A percentile compares a stretch with the other conserved stretches of the same genome.
phyloP scores from a whole-genome alignment of 2,888 invertebrate genomes.

The Gonocerus acuteangulatus region DNA sequence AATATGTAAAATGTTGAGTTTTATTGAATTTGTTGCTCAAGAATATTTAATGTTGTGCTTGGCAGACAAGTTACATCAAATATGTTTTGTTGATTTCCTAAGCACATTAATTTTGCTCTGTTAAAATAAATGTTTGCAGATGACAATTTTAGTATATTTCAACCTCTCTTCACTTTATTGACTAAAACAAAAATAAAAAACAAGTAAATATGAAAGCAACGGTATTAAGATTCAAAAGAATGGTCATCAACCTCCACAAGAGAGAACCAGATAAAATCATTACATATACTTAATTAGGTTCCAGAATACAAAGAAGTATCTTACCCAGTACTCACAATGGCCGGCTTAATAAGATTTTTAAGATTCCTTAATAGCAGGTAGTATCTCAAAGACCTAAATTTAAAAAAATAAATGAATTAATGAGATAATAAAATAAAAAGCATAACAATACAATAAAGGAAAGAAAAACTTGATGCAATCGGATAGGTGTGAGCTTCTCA shows the following conservation, averaged over 20 bases:
- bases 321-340: constrained; percentile 8
- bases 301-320: no score
- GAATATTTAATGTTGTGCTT: not conserved
- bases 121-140: constrained; percentile 22
- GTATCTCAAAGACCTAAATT: constrained; percentile 19
- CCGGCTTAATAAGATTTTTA: constrained; percentile 13
- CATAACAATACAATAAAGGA: no score
- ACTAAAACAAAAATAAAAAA: not conserved
- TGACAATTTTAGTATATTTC: not conserved
- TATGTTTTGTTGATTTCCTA: not conserved
- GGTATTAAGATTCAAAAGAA: not conserved
- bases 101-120: constrained; percentile 20
- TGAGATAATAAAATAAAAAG: no score
- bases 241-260: not conserved
- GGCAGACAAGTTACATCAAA: not conserved
- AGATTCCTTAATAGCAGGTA: constrained; percentile 18
- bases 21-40: no score
- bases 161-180: not conserved
- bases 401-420: no score
- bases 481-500: no score
- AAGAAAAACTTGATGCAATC: no score
- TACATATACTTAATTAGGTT: not conserved
- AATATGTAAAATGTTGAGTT: not conserved
- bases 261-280: not conserved
- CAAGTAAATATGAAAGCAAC: not conserved